phyloP scores from a whole-genome alignment of 2,113 vertebrate genomes.

The Urocitellus parryii region DNA sequence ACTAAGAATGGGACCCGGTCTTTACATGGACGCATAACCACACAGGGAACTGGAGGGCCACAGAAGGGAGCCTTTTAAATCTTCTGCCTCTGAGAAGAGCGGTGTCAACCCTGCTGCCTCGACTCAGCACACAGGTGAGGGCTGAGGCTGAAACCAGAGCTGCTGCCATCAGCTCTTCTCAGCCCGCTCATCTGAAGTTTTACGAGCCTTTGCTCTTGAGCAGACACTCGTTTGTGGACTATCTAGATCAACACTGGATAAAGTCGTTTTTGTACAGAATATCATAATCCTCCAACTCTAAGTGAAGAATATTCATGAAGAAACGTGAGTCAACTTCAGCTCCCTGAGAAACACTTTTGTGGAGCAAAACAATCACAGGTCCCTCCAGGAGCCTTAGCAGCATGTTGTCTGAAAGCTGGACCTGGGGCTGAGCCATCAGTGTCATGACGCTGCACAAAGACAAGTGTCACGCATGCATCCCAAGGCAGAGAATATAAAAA shows the following conservation, averaged over 20 bases:
- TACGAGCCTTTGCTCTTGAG: neutral
- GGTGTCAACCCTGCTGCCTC: neutral
- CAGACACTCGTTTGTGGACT: neutral
- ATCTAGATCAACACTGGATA: neutral
- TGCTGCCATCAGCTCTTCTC: neutral
- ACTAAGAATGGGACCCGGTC: neutral
- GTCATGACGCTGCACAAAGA: neutral
- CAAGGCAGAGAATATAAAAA: conserved; percentile 34
- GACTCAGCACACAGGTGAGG: neutral
- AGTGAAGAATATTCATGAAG: conserved; percentile 5
- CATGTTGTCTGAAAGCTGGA: neutral
- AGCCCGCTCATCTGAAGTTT: neutral
- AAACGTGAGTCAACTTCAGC: neutral
- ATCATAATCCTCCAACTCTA: neutral
- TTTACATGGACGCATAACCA: neutral
- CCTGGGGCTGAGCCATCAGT: neutral
- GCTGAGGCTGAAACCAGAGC: neutral
- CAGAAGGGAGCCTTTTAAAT: neutral
- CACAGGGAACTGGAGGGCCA: neutral
- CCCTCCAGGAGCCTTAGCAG: neutral
- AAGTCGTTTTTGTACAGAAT: conserved; percentile 32
- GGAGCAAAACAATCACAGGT: neutral
- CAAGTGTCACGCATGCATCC: neutral
- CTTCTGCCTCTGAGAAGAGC: neutral
- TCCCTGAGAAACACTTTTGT: neutral